Base-by-base conservation (phyloP, 2,888 invertebrate species). In the Lycocerus yunnanus region DNA sequence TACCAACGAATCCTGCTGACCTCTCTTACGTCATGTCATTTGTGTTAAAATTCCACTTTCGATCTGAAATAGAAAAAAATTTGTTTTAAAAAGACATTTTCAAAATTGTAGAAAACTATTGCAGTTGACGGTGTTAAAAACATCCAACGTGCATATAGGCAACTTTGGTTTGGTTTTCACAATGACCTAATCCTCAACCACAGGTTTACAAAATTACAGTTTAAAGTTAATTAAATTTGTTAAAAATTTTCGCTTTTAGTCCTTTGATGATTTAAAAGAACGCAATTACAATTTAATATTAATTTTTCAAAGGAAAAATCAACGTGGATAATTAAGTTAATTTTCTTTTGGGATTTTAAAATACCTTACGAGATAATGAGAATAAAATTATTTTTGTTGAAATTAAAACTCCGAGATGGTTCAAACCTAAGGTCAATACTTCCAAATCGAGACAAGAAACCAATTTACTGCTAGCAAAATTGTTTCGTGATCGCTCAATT, bases 1-100 rank as follows among this genome's bases (percentile, higher is more conserved):
- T 87, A 79, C 82, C 84, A 79, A 75, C 74, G 59, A 69, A 58
- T 73, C 78, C 72, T 71, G 69, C 71, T 69, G 65, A 59, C 65
- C 68, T 63, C 68, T 71, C 71, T 74, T 73, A 72, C 75, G 79
- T 80, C 78, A 81, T 76, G 78, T 76, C 81, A 81, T 81, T 74
- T 73, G 71, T 14, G 24, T 20, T 66, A 71, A 77, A 75, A 81
- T 61, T 72, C 18, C 66, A 59, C 14, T 58, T 69, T 58, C 63
- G 16, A 43, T 66, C 77, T 70, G 69, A 8, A 75, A 67, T 21
- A 65, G 15, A 69, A 73, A 63, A n/a, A 63, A 63, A 59, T 15
- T 8, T 6, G n/a, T 13, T 58, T 59, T 59, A n/a, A n/a, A n/a
- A n/a, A n/a, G n/a, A n/a, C n/a, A n/a, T n/a, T n/a, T n/a, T n/a